Evolutionary conservation across 2,888 invertebrate species (phyloP).

Genomic region (Spodoptera exigua): DNA sequence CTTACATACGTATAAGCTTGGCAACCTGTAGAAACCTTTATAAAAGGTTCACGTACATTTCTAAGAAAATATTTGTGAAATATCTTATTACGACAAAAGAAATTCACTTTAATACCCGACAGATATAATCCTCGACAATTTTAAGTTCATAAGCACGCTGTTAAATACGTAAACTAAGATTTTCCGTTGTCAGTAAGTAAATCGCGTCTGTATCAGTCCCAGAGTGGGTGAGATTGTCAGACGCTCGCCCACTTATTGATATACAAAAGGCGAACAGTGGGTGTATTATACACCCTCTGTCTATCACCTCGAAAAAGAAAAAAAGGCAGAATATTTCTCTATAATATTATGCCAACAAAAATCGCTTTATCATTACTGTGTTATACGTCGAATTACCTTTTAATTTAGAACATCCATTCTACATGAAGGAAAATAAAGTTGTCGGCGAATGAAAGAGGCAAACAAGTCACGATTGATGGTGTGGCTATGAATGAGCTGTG

Average conservation of each 20-base stretch:
- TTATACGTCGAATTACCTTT: conserved; percentile 15
- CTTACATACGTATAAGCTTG: conserved; percentile 4
- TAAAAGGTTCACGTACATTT: conserved; percentile 20
- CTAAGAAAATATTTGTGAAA: conserved; percentile 40
- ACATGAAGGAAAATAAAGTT: conserved; percentile 38
- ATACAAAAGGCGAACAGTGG: too few species aligned
- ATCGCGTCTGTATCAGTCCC: too few species aligned
- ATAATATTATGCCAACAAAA: conserved; percentile 30
- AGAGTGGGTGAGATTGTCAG: too few species aligned
- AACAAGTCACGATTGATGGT: conserved; percentile 53
- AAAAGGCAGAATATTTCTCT: too few species aligned
- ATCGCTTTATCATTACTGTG: conserved; percentile 9
- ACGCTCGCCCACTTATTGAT: too few species aligned
- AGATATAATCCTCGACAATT: too few species aligned
- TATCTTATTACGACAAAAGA: conserved; percentile 40
- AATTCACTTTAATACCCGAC: conserved; percentile 4
- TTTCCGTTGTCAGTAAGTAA: too few species aligned
- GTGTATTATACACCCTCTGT: too few species aligned
- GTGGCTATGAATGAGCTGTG: conserved; percentile 52
- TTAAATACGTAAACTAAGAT: too few species aligned
- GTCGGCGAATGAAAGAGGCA: conserved; percentile 24
- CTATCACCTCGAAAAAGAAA: too few species aligned
- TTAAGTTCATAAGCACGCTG: too few species aligned
- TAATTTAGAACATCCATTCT: conserved; percentile 7
- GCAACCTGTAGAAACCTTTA: conserved; percentile 27